Evolutionary conservation across 1,140 invertebrate genomes (phyloP), one percentile per base, ranked within the genome.

Genomic region (Apis mellifera): DNA sequence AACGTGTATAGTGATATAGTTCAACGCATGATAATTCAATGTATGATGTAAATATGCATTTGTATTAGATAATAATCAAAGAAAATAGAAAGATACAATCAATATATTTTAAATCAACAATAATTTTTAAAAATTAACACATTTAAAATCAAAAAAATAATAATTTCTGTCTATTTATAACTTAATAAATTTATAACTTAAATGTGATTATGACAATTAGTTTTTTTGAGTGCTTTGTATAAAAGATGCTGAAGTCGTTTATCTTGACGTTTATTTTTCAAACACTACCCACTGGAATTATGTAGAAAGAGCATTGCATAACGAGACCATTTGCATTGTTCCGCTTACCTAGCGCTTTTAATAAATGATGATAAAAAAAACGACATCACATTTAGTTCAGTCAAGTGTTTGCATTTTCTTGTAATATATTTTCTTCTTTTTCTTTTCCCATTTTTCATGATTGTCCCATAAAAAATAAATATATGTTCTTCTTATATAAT

Each of bases 281-380:
- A 78, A 71, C 13, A 12, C 26, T 69, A 26, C 17, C 26, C 57
- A 54, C 19, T 26, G 48, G 23, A 19, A 78, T 81, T 82, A 77
- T 54, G 60, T 65, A 57, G 76, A 42, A 42, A 26, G 21, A 65
- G 9, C 21, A 60, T 83, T 65, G 78, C 42, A 23, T 60, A 78
- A 83, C 68, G 42, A 66, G 59, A 65, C 15, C 59, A 54, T 64
- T 78, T 65, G 15, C 76, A 32, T 72, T 66, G 76, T 78, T 71
- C 23, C 68, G 48, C 68, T 71, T 78, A 72, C 68, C 68, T 54
- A 66, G 64, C 21, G 57, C 65, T 69, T 82, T 83, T 72, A 83
- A 78, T 76, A 81, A 75, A 81, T 57, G 79, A 68, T n/a, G 62
- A 76, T 21, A 50, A 81, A 54, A 52, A 59, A 68, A 76, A 68